These are phyloP conservation scores for Xenopus laevis DNA, from an alignment of 2,113 vertebrate genomes.

Conservation along the genomic window DNA sequence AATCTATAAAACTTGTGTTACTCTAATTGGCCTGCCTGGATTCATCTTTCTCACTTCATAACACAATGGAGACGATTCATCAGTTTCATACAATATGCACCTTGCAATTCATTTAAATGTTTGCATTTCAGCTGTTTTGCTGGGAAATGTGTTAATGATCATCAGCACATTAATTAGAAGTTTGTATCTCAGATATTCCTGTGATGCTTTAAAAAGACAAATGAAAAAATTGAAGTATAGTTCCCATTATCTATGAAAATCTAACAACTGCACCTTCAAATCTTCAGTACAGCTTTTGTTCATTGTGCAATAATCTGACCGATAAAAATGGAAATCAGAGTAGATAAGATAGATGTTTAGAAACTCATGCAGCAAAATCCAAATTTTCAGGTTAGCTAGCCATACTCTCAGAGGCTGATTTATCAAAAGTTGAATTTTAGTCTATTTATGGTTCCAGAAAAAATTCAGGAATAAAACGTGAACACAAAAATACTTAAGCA, in stretches of 20 bases:
- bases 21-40: slow-evolving; percentile 24
- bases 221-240: not conserved
- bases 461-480: too few relatives aligned
- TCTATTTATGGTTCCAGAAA: too few relatives aligned
- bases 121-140: slow-evolving; percentile 8
- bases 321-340: too few relatives aligned
- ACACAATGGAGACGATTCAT: not conserved
- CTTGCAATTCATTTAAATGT: not conserved
- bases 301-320: too few relatives aligned
- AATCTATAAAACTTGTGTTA: slow-evolving; percentile 10
- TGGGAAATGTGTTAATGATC: slow-evolving; percentile 9
- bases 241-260: not conserved
- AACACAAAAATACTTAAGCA: too few relatives aligned
- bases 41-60: slow-evolving; percentile 16
- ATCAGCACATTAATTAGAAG: slow-evolving; percentile 31
- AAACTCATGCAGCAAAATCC: too few relatives aligned
- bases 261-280: not conserved
- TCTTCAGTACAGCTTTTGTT: not conserved
- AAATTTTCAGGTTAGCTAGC: too few relatives aligned
- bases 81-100: not conserved
- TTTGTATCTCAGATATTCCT: slow-evolving; percentile 4
- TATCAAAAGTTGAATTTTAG: too few relatives aligned
- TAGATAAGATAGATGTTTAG: too few relatives aligned
- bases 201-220: not conserved
- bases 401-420: too few relatives aligned